Evolutionary conservation across 2,797 vertebrate genomes (phyloP).

Genomic region (Adelosebastes latens): DNA sequence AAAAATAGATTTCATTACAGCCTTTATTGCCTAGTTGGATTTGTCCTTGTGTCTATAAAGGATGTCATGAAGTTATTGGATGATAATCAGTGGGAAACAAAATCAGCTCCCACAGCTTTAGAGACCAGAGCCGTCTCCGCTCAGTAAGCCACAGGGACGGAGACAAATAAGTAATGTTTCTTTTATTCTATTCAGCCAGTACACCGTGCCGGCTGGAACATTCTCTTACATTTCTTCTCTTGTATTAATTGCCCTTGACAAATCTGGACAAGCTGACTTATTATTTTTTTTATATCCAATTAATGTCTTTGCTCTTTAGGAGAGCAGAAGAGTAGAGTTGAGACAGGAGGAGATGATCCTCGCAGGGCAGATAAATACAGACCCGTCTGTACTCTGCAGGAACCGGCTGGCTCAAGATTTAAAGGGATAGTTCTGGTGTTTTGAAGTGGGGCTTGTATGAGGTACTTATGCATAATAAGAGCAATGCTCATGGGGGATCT

Average conservation of each 20-base stretch:
- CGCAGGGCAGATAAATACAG: conserved; percentile 21
- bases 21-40: conserved; percentile 69
- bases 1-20: conserved; percentile 65
- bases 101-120: conserved; percentile 52
- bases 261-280: conserved; percentile 20
- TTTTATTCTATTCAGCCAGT: conserved; percentile 45
- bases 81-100: conserved; percentile 65
- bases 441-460: no score
- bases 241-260: conserved; percentile 33
- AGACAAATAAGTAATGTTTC: conserved; percentile 40
- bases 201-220: conserved; percentile 20
- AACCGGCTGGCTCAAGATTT: background rate
- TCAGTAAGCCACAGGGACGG: conserved; percentile 46
- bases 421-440: background rate
- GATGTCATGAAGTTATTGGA: conserved; percentile 70
- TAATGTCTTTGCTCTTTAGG: conserved; percentile 39
- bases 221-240: background rate
- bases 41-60: conserved; percentile 72
- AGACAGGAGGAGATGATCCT: conserved; percentile 22
- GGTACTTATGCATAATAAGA: no score
- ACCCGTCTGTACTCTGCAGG: conserved; percentile 26
- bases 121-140: conserved; percentile 23
- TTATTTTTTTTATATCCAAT: conserved; percentile 29
- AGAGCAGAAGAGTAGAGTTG: conserved; percentile 3
- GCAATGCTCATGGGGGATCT: no score